Evolutionary conservation across 2,113 vertebrate genomes (phyloP), one percentile per base, ranked within the genome.

Genomic region (Amblyornis subalaris): DNA sequence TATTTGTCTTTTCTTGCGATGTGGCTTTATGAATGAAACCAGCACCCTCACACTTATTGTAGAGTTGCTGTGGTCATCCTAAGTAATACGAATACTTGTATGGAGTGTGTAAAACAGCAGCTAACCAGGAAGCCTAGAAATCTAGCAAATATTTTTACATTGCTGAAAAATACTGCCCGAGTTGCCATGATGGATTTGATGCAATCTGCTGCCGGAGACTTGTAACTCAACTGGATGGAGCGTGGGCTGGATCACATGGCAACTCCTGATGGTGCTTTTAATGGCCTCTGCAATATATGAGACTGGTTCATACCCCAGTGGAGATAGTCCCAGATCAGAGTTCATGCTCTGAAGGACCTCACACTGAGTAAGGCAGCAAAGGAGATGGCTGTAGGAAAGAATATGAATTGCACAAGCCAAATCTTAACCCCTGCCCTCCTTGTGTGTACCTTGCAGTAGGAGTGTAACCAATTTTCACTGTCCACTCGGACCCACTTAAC

Each of bases 41-140:
- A 31, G 33, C 23, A 40, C 31, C 25, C 58, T 26, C 17, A 33
- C 24, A 2, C 45, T 82, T 47, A 48, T 0, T 7, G 54, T 1
- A 65, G 60, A 64, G 47, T 50, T 14, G 3, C n/a, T 58, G 14
- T 64, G n/a, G 33, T 83, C 55, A 55, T 50, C 74, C 44, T n/a
- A 45, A 54, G 44, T 33, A 35, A 55, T 40, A 33, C 33, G 83
- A 55, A 44, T 17, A 14, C 24, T 74, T 4, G 1, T 35, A 6
- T 3, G 24, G 23, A 66, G 28, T 9, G 20, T 44, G 21, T 70
- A 79, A 77, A 75, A 73, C 45, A 73, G 31, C 29, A 76, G 67
- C 58, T 79, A 76, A 62, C 36, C 22, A 45, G 31, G 60, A 71
- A 77, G 44, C 35, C 53, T 60, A 60, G 24, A 86, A 85, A 85